phyloP scores from a whole-genome alignment of 2,113 vertebrate species.

The Forbesichthys agassizii region DNA sequence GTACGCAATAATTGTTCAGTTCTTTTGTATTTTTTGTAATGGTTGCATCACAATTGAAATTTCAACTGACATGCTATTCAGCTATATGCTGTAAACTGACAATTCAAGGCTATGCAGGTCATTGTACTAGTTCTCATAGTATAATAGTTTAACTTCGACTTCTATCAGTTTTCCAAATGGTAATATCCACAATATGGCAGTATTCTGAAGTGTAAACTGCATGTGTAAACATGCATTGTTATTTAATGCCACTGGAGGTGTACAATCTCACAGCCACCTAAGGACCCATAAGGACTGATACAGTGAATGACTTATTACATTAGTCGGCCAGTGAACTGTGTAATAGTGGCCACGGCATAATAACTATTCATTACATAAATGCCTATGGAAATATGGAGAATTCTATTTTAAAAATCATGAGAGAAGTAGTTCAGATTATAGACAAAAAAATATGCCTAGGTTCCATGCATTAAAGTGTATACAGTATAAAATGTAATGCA shows the following conservation, averaged over 20 bases:
- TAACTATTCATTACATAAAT: conserved; percentile 37
- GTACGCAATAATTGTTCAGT: no score
- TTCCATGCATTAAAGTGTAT: conserved; percentile 10
- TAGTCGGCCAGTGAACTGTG: conserved; percentile 46
- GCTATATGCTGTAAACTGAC: no score
- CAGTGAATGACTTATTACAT: conserved; percentile 41
- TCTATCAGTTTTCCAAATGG: no score
- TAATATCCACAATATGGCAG: no score
- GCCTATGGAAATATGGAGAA: conserved; percentile 29
- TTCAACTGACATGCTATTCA: no score
- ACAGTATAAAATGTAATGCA: neutral
- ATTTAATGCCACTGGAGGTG: conserved; percentile 30
- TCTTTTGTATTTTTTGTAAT: no score
- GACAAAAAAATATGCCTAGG: neutral
- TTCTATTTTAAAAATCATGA: conserved; percentile 33
- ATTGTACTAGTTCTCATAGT: no score
- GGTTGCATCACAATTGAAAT: no score
- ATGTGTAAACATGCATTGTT: no score
- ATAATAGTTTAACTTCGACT: no score
- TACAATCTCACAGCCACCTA: conserved; percentile 39
- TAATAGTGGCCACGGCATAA: conserved; percentile 31
- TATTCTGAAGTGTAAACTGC: no score
- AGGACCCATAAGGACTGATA: conserved; percentile 35
- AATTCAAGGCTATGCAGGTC: no score
- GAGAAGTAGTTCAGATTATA: neutral